These are phyloP conservation scores for Drosophila busckii DNA, from an alignment of 1,140 invertebrate species.

Conservation along the genomic window DNA sequence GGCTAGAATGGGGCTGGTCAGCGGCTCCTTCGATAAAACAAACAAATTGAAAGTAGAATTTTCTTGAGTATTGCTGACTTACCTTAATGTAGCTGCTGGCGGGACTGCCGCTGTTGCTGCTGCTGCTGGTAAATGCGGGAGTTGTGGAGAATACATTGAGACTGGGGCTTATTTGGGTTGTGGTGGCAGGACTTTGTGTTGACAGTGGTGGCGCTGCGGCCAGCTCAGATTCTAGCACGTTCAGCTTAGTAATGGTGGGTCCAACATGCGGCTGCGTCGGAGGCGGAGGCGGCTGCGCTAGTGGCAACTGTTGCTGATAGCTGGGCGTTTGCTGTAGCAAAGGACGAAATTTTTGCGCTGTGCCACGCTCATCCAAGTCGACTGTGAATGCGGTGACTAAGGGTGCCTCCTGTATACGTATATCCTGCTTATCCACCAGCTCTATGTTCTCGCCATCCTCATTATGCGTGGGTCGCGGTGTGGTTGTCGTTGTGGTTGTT, in stretches of 20 bases:
- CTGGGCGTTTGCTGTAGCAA: constrained; percentile 80
- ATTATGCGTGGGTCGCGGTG: constrained; percentile 82
- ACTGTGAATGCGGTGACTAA: constrained; percentile 90
- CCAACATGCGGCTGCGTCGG: constrained; percentile 59
- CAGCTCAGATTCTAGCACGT: constrained; percentile 56
- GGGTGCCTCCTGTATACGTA: constrained; percentile 89
- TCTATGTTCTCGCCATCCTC: constrained; percentile 84
- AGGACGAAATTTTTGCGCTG: constrained; percentile 87
- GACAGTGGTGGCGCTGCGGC: constrained; percentile 41
- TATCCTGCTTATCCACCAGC: constrained; percentile 84
- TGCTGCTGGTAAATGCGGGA: constrained; percentile 40
- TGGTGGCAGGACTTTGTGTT: constrained; percentile 52
- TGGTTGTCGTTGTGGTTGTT: constrained; percentile 81
- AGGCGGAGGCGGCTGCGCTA: constrained; percentile 12
- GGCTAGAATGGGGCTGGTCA: constrained; percentile 15
- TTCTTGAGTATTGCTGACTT: constrained; percentile 6
- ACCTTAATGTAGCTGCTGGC: constrained; percentile 54
- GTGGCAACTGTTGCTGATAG: constrained; percentile 29
- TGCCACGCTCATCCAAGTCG: constrained; percentile 87
- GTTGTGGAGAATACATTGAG: constrained; percentile 46
- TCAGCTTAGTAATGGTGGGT: constrained; percentile 71
- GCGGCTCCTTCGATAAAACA: constrained; percentile 32
- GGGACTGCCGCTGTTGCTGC: constrained; percentile 44
- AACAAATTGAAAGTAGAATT: not conserved
- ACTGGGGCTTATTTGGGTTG: constrained; percentile 37